Conservation (phyloP, 2,113 vertebrate species). For the Pseudonaja textilis region DNA sequence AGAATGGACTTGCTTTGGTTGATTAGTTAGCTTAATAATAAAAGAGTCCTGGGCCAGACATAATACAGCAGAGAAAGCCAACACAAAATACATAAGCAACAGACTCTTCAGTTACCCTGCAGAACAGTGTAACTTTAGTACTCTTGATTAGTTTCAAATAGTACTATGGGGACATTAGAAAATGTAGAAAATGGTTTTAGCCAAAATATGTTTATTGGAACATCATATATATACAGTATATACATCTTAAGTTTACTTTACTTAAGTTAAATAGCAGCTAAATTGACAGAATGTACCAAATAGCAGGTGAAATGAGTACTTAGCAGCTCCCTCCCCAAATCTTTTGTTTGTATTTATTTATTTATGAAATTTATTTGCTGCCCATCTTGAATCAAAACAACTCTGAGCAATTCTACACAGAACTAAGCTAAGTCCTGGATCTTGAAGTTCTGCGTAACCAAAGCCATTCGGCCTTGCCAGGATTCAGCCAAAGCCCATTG, state of each 20-base stretch:
- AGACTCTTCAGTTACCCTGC: not conserved
- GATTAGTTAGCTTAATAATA: slow-evolving; percentile 34
- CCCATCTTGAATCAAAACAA: not conserved
- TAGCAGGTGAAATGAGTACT: not conserved
- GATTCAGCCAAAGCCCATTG: not conserved
- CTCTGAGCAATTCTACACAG: no score
- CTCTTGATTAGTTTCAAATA: not conserved
- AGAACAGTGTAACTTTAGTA: not conserved
- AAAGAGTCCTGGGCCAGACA: slow-evolving; percentile 1
- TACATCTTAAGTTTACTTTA: not conserved
- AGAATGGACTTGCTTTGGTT: slow-evolving; percentile 5
- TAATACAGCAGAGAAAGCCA: slow-evolving; percentile 34
- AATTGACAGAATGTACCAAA: not conserved
- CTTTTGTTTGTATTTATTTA: no score
- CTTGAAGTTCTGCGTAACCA: no score
- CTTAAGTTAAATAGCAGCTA: not conserved
- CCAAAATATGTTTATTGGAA: not conserved
- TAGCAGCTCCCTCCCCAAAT: not conserved
- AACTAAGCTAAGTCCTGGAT: no score
- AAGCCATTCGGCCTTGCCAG: no score
- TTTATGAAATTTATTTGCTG: not conserved
- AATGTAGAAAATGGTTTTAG: not conserved
- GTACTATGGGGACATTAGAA: not conserved
- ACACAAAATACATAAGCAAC: not conserved
- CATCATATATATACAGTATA: not conserved